phyloP scores from a whole-genome alignment of 2,888 invertebrate genomes.

The Cryptocheilus praepositus region DNA sequence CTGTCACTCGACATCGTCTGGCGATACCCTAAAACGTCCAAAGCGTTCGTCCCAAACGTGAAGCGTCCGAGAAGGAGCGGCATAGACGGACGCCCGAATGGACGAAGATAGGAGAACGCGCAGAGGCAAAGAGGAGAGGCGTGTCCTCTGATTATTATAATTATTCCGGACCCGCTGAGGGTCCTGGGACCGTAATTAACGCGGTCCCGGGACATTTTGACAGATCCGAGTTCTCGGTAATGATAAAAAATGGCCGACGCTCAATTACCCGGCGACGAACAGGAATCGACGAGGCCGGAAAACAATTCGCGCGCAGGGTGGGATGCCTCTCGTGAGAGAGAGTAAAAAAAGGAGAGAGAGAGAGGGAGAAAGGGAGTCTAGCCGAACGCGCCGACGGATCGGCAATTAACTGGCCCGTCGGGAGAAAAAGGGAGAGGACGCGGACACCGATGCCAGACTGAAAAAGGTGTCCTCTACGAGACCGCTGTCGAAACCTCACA shows the following conservation, averaged over 20 bases:
- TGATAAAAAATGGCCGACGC: conserved; percentile 69
- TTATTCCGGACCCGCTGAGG: conserved; percentile 64
- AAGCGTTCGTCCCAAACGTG: too few relatives aligned
- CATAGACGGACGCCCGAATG: too few relatives aligned
- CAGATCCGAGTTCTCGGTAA: conserved; percentile 72
- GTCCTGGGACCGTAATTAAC: conserved; percentile 71
- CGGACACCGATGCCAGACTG: too few relatives aligned
- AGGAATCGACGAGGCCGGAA: conserved; percentile 33
- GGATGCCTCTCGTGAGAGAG: conserved; percentile 12
- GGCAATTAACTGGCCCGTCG: conserved; percentile 2
- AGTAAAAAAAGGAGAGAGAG: not conserved
- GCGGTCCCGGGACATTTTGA: conserved; percentile 72
- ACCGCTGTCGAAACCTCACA: too few relatives aligned
- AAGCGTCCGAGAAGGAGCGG: too few relatives aligned
- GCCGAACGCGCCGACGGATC: conserved; percentile 2
- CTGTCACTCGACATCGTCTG: too few relatives aligned
- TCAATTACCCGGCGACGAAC: conserved; percentile 50
- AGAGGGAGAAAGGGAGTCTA: too few relatives aligned
- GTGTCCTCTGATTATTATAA: conserved; percentile 74
- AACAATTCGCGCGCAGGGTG: conserved; percentile 38
- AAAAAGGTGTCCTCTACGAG: too few relatives aligned
- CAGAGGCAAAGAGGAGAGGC: conserved; percentile 47
- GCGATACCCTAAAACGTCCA: conserved; percentile 5
- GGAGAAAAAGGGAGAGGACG: not conserved
- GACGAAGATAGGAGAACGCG: conserved; percentile 43